Evolutionary conservation across 2,113 vertebrate genomes (phyloP).

Genomic region (Lamprologus callipterus): DNA sequence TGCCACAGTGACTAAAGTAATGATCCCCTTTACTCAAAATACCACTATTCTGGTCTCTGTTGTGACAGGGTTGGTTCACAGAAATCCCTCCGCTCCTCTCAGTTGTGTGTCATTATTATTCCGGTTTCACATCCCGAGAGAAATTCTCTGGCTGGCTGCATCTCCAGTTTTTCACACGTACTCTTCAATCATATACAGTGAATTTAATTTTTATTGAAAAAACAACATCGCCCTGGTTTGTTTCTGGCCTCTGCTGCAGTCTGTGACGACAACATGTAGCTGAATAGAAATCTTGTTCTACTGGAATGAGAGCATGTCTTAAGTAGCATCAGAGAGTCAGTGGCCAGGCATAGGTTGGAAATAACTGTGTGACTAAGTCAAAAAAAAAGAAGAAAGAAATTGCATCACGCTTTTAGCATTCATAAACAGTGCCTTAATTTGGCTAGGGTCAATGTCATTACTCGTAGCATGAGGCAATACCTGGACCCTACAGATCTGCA

Average conservation of each 20-base stretch:
- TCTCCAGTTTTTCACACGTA: slow-evolving; percentile 2
- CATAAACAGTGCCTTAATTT: neutral
- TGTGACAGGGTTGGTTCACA: slow-evolving; percentile 24
- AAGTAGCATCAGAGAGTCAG: neutral
- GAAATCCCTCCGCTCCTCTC: slow-evolving; percentile 22
- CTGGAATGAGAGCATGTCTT: neutral
- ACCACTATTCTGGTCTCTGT: slow-evolving; percentile 9
- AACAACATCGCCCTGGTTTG: neutral
- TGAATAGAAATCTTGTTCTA: slow-evolving; percentile 12
- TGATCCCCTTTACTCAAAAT: slow-evolving; percentile 27
- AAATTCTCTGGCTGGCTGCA: slow-evolving; percentile 8
- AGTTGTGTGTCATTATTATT: slow-evolving; percentile 41
- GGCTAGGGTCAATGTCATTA: neutral
- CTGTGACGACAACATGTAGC: slow-evolving; percentile 4
- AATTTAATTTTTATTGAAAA: slow-evolving; percentile 1
- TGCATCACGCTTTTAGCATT: neutral
- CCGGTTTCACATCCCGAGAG: slow-evolving; percentile 27
- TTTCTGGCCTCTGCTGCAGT: slow-evolving; percentile 1
- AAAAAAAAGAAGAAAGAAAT: neutral
- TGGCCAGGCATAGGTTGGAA: neutral
- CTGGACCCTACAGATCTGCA: neutral
- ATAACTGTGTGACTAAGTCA: neutral
- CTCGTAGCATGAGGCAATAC: neutral
- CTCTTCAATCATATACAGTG: slow-evolving; percentile 14
- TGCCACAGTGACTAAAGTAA: slow-evolving; percentile 17